These are phyloP conservation scores for Fundulus diaphanus DNA, from an alignment of 2,797 vertebrate species.

Conservation along the genomic window DNA sequence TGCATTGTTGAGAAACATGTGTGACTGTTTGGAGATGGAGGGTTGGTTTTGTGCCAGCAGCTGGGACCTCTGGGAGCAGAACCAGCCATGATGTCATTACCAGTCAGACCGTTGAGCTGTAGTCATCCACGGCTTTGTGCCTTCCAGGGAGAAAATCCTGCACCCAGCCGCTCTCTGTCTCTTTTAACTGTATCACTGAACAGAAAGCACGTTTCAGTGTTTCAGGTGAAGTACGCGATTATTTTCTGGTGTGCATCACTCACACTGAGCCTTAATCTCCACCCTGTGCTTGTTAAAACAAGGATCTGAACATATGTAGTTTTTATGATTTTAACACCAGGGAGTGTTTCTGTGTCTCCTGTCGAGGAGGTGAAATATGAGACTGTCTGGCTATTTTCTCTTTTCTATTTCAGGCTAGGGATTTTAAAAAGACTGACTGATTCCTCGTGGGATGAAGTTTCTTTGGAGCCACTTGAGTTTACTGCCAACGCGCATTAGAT, in stretches of 20 bases:
- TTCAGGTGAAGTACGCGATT: constrained; percentile 14
- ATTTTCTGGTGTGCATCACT: constrained; percentile 23
- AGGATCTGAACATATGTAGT: not conserved
- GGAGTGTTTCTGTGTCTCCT: constrained; percentile 11
- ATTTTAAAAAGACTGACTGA: constrained; percentile 32
- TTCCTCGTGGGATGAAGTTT: constrained; percentile 48
- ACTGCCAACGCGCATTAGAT: constrained; percentile 47
- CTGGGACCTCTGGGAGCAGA: constrained; percentile 56
- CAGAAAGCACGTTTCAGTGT: constrained; percentile 16
- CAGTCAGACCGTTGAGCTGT: constrained; percentile 62
- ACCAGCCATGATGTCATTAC: constrained; percentile 69
- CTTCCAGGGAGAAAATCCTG: constrained; percentile 42
- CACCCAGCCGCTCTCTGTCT: constrained; percentile 23
- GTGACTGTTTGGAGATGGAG: constrained; percentile 42
- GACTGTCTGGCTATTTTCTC: constrained; percentile 35
- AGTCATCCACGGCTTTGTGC: constrained; percentile 57
- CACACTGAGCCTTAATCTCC: not conserved
- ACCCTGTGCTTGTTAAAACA: not conserved
- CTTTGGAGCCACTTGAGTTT: constrained; percentile 36
- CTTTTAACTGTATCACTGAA: constrained; percentile 31
- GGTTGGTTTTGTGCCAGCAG: constrained; percentile 54
- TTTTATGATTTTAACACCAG: constrained; percentile 10
- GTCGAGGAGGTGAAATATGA: constrained; percentile 38
- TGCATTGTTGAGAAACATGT: constrained; percentile 22
- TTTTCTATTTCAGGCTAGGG: constrained; percentile 49